phyloP scores from a whole-genome alignment of 1,140 invertebrate species.

The Lepeophtheirus salmonis region DNA sequence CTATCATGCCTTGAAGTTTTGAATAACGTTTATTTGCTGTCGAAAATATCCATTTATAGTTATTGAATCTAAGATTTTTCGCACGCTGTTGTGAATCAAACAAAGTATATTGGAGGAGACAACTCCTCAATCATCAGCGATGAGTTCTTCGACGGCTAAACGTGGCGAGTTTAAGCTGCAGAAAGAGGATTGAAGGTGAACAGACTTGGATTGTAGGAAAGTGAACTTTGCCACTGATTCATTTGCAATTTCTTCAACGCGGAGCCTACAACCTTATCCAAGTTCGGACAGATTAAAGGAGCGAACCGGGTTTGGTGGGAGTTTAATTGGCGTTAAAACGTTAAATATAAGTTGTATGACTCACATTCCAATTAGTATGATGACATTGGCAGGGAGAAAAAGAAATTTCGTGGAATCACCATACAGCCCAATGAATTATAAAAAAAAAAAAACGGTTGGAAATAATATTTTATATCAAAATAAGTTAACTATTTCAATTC shows the following conservation, averaged over 20 bases:
- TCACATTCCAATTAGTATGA: slow-evolving; percentile 79
- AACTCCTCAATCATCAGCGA: background rate
- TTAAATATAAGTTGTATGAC: slow-evolving; percentile 73
- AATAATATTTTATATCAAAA: too few relatives aligned
- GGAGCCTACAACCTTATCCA: slow-evolving; percentile 33
- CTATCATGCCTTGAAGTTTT: too few relatives aligned
- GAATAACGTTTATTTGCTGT: too few relatives aligned
- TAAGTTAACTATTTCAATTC: too few relatives aligned
- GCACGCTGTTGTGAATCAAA: too few relatives aligned
- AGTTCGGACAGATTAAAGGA: slow-evolving; percentile 72
- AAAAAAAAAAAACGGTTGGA: too few relatives aligned
- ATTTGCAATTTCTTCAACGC: slow-evolving; percentile 78
- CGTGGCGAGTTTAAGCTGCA: background rate
- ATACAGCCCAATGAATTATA: too few relatives aligned
- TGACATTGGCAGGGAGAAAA: slow-evolving; percentile 79
- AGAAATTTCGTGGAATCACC: slow-evolving; percentile 37
- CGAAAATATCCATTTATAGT: too few relatives aligned
- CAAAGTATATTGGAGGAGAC: too few relatives aligned
- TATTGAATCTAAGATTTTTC: too few relatives aligned
- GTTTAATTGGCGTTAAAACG: slow-evolving; percentile 78
- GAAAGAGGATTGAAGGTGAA: slow-evolving; percentile 33
- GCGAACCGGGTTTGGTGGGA: slow-evolving; percentile 34
- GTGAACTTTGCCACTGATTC: slow-evolving; percentile 76
- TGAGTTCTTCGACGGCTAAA: too few relatives aligned
- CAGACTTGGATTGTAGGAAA: slow-evolving; percentile 54